Evolutionary conservation across 2,797 vertebrate genomes (phyloP).

Genomic region (Macroramphosus scolopax): DNA sequence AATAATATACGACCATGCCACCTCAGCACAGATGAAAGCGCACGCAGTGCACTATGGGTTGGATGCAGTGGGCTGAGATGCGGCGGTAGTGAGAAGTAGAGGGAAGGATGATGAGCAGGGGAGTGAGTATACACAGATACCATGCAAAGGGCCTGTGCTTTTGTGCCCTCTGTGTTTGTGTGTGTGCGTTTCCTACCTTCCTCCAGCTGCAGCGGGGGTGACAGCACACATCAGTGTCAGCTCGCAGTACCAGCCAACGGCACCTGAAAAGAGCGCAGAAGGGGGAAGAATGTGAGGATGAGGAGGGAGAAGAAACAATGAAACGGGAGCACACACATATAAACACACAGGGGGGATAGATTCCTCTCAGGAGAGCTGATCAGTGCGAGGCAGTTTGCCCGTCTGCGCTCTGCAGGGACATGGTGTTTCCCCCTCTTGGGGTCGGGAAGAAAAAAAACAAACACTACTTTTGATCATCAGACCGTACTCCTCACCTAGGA

Average conservation of each 20-base stretch:
- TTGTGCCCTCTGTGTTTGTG: constrained; percentile 20
- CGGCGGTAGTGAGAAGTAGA: constrained; percentile 35
- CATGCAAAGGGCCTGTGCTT: constrained; percentile 72
- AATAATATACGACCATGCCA: constrained; percentile 83
- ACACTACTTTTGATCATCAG: constrained; percentile 85
- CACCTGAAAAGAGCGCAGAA: constrained; percentile 78
- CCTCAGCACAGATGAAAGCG: constrained; percentile 82
- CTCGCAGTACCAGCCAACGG: constrained; percentile 80
- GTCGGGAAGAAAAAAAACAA: constrained; percentile 77
- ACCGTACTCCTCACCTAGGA: constrained; percentile 66
- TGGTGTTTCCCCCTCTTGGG: constrained; percentile 81
- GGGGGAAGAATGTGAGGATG: constrained; percentile 33
- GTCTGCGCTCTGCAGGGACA: constrained; percentile 83
- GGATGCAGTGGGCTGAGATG: constrained; percentile 63
- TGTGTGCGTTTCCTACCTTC: constrained; percentile 61
- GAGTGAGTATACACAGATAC: constrained; percentile 58
- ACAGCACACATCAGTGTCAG: constrained; percentile 89
- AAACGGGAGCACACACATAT: constrained; percentile 41
- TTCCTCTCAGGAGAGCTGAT: constrained; percentile 89
- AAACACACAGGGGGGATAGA: constrained; percentile 49
- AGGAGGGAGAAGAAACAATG: constrained; percentile 56
- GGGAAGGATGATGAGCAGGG: constrained; percentile 46
- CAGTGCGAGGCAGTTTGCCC: constrained; percentile 82
- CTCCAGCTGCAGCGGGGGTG: constrained; percentile 83
- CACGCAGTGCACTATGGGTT: constrained; percentile 72